Base-by-base conservation (phyloP, 2,888 invertebrate species). In the Pterostichus madidus region DNA sequence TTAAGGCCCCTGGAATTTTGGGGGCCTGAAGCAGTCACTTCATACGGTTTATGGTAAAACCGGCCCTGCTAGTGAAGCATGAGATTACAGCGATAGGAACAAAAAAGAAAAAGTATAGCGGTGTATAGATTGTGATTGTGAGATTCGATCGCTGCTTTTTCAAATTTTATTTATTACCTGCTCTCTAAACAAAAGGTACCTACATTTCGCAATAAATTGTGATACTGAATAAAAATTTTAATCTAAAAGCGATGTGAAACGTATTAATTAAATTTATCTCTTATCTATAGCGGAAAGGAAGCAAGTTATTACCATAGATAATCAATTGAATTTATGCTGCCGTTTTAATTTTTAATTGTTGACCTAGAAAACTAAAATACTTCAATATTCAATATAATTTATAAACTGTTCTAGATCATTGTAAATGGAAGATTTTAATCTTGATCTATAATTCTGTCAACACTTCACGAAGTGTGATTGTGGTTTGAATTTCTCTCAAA, bases 241-340 rank as follows among this genome's bases (percentile, higher is more conserved):
- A 31, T 31, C 4, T 31, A 24, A 59, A 59, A 59, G 59, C 59
- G 13, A 64, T 7, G n/a, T n/a, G 11, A 35, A 64, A 64, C n/a
- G 24, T n/a, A 35, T 32, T 64, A 64, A 64, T 64, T 64, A 64
- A 64, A 64, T 64, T 64, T 64, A 64, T 64, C 64, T 39, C n/a
- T 49, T 32, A 64, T 64, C 64, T 64, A 17, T 13, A 64, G 32
- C 64, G 64, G 35, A 64, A 64, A n/a, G 32, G 64, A 64, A 64
- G 32, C 64, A 32, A 64, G 64, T 64, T 64, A 64, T 64, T 64
- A 32, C 64, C 32, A 35, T 32, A 64, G 64, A 64, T 64, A 64
- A 64, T 64, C 64, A 64, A 64, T 24, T 64, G 64, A 64, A 64
- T 64, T 64, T 64, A 64, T 64, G 64, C 32, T 64, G 64, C 35